Percentiles rank a stretch among this genome's conserved stretches.
These are phyloP conservation scores for Saturnia pavonia DNA, from an alignment of 2,888 invertebrate genomes.

Conservation along the genomic window DNA sequence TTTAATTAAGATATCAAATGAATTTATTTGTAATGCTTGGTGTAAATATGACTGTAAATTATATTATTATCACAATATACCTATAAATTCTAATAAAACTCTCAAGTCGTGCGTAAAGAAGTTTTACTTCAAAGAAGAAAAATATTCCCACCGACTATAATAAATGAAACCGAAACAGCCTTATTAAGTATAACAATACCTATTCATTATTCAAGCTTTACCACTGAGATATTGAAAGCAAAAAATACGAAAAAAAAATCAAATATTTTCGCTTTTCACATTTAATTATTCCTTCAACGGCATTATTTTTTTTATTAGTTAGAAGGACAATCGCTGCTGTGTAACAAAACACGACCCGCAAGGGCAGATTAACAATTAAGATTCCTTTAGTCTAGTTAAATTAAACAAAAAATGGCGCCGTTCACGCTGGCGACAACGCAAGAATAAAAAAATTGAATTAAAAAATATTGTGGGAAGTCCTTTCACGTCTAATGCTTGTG, in stretches of 20 bases:
- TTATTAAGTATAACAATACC: not conserved
- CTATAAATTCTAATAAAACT: too few species aligned
- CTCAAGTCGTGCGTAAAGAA: not conserved
- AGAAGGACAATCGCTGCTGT: not conserved
- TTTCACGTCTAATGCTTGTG: not conserved
- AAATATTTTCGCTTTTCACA: not conserved
- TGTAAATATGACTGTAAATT: too few species aligned
- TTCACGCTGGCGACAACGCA: conserved; percentile 18
- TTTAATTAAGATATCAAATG: too few species aligned
- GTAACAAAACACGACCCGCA: conserved; percentile 3
- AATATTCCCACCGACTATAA: too few species aligned
- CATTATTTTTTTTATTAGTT: not conserved
- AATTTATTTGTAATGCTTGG: too few species aligned
- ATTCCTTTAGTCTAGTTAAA: conserved; percentile 36
- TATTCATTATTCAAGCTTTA: not conserved
- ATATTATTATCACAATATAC: too few species aligned
- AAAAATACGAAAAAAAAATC: not conserved
- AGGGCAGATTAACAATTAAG: conserved; percentile 38
- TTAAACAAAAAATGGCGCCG: conserved; percentile 37
- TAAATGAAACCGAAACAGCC: not conserved
- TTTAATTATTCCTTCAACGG: conserved; percentile 1
- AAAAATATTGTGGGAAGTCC: not conserved
- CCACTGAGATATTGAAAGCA: not conserved
- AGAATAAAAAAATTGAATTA: not conserved
- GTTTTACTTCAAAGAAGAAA: not conserved